A percentile compares a stretch with the other conserved stretches of the same genome.
Conservation (phyloP, 2,888 invertebrate species). For the Ochropleura plecta region DNA sequence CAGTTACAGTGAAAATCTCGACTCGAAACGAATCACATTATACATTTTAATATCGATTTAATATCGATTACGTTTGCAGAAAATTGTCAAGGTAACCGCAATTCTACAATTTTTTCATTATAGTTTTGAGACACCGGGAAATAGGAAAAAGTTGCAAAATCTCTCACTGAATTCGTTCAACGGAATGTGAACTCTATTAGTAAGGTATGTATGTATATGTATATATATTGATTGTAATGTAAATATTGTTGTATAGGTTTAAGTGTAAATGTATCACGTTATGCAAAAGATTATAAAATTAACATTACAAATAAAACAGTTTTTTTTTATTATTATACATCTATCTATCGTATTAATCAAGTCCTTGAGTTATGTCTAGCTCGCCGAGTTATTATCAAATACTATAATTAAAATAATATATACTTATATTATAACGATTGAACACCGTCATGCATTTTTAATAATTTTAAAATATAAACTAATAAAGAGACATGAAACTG, state of each 20-base stretch:
- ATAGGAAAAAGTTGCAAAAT: conserved; percentile 43
- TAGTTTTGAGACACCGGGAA: conserved; percentile 38
- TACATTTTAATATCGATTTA: conserved; percentile 68
- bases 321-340: conserved; percentile 18
- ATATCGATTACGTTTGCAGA: conserved; percentile 56
- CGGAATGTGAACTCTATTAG: conserved; percentile 30
- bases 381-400: background rate
- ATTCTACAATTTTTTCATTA: conserved; percentile 37
- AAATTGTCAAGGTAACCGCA: conserved; percentile 64
- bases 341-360: conserved; percentile 3
- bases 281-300: conserved; percentile 9
- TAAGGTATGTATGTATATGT: too few relatives aligned
- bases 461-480: background rate
- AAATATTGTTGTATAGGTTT: background rate
- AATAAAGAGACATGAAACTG: background rate
- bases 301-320: conserved; percentile 14
- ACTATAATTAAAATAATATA: conserved; percentile 11
- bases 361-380: conserved; percentile 37
- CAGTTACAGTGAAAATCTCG: conserved; percentile 74
- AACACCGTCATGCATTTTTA: conserved; percentile 23
- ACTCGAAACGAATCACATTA: conserved; percentile 70
- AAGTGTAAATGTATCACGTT: background rate
- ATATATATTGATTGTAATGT: too few relatives aligned
- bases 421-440: conserved; percentile 15
- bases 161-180: background rate